Conservation (phyloP, 1,140 invertebrate species). For the Brachionus manjavacas region DNA sequence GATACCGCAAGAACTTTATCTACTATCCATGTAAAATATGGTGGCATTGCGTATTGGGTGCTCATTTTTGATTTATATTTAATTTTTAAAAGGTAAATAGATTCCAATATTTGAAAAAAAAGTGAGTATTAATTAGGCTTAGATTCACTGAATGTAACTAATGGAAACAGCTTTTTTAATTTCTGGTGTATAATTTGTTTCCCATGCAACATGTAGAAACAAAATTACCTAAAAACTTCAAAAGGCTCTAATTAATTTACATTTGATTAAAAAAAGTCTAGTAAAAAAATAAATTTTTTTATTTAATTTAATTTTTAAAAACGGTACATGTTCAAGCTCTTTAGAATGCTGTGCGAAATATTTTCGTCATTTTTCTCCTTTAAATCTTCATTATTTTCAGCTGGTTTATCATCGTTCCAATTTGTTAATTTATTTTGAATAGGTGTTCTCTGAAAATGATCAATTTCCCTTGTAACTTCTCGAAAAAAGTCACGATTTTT, state of each 20-base stretch:
- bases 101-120: neutral
- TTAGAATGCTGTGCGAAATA: neutral
- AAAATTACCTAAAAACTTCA: neutral
- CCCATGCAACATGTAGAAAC: neutral
- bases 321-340: conserved; percentile 4
- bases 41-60: conserved; percentile 33
- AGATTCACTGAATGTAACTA: neutral
- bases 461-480: neutral
- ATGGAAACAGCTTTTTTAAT: neutral
- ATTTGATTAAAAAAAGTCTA: neutral
- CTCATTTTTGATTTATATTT: neutral
- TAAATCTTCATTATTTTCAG: neutral
- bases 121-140: neutral
- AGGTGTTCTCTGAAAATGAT: neutral
- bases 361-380: neutral
- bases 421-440: neutral
- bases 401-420: neutral
- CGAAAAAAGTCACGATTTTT: neutral
- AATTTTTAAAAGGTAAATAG: neutral
- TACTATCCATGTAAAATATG: conserved; percentile 36
- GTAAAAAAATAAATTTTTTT: neutral
- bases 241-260: too few relatives aligned
- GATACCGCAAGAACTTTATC: conserved; percentile 28
- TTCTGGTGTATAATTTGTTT: neutral
- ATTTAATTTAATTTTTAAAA: neutral